Evolutionary conservation across 1,140 invertebrate species (phyloP).

Genomic region (Pantala flavescens): DNA sequence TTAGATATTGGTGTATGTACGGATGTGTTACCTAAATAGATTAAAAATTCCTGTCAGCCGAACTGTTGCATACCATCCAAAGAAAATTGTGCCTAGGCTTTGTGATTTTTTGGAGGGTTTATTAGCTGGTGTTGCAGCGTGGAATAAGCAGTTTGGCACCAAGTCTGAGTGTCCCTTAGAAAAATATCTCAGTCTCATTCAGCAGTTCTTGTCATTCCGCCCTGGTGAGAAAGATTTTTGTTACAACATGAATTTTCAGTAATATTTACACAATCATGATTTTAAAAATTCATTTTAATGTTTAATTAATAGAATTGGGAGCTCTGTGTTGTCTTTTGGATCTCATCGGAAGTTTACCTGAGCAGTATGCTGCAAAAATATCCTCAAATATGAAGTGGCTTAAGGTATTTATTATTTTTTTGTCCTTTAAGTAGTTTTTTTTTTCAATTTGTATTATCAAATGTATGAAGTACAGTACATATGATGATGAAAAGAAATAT

Average conservation of each 20-base stretch:
- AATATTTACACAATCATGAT: neutral
- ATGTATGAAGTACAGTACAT: too few species aligned
- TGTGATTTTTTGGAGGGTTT: neutral
- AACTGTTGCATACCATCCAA: neutral
- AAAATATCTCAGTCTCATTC: neutral
- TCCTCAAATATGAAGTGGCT: neutral
- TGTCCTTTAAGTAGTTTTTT: too few species aligned
- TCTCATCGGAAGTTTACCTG: neutral
- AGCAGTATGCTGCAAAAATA: neutral
- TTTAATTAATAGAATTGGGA: neutral
- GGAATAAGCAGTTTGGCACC: neutral
- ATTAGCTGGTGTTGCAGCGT: neutral
- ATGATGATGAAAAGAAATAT: too few species aligned
- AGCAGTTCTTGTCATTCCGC: neutral
- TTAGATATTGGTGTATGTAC: neutral
- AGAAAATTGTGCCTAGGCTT: neutral
- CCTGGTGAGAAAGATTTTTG: neutral
- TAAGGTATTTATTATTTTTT: neutral
- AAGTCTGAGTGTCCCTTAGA: neutral
- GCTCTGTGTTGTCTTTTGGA: neutral
- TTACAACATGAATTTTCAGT: neutral
- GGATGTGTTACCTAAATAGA: neutral
- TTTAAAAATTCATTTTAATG: neutral
- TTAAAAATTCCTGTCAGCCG: neutral
- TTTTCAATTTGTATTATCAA: too few species aligned